A percentile compares a stretch with the other conserved stretches of the same genome.
Conservation (phyloP, 2,113 vertebrate species). For the Glaucomys volans region DNA sequence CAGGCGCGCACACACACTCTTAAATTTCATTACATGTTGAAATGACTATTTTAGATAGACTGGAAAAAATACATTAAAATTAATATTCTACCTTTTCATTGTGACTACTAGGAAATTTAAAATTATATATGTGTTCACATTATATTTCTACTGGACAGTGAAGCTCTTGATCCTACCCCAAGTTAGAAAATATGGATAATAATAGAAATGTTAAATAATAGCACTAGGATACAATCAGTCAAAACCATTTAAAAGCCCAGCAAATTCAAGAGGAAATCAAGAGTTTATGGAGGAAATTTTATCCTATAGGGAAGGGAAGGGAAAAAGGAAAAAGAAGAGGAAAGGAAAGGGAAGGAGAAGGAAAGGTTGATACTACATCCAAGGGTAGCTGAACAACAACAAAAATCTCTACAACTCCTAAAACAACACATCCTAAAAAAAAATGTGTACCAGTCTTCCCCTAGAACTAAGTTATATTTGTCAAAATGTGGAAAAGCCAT, state of each 20-base stretch:
- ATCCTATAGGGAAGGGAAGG: neutral
- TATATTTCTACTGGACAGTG: neutral
- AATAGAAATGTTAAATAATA: neutral
- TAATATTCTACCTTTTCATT: neutral
- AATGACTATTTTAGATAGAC: neutral
- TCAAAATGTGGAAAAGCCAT: neutral
- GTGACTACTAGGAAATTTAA: neutral
- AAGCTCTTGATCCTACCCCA: neutral
- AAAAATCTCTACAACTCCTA: neutral
- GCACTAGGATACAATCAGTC: neutral
- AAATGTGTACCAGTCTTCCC: neutral
- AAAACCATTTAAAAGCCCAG: neutral
- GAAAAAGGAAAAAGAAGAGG: too few species aligned
- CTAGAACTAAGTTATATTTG: neutral
- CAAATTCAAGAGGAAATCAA: neutral
- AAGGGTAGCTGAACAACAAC: neutral
- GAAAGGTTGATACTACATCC: neutral
- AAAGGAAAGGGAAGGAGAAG: too few species aligned
- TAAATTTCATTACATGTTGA: neutral
- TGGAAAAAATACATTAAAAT: neutral
- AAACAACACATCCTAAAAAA: neutral
- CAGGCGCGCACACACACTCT: too few species aligned
- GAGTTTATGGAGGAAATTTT: neutral
- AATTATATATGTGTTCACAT: neutral
- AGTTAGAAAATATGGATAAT: conserved; percentile 4